Base-by-base conservation (phyloP, 2,113 vertebrate genomes). In the Onychostruthus taczanowskii region DNA sequence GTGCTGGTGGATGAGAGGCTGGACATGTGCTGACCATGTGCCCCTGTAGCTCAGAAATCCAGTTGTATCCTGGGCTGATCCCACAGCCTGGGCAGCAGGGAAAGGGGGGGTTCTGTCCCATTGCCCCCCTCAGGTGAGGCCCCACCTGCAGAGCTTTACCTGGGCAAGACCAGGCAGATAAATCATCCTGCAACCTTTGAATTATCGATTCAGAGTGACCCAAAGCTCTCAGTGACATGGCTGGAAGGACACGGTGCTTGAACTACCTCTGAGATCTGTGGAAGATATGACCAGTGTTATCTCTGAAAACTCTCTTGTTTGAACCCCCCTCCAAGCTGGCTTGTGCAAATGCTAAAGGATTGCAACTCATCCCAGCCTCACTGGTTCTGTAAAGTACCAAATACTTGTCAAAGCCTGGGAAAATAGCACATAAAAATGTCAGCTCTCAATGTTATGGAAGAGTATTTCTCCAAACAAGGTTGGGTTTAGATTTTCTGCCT, bases 351-450 rank as follows among this genome's bases (percentile, higher is more conserved):
- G 43, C 43, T 93, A 31, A 80, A 74, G 87, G 61, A 62, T 67
- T 93, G 67, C 35, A 62, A 1, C 56, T 70, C 58, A 14, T 55
- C 62, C 31, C 77, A 68, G 43, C 52, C 69, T 59, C 47, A 2
- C 30, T 43, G 43, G 31, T 67, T 80, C 73, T 67, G 22, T 50
- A 27, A 69, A 89, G 50, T 10, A 50, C 43, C 61, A 55, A 19
- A 39, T 63, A 19, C 73, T 50, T 63, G 27, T 63, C 69, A 82
- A 75, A 47, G 27, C 15, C 64, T 81, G 18, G 78, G 89, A 94
- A 93, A 95, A 95, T 47, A 72, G 10, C n/a, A 10, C 39, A 18
- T n/a, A 35, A 87, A 94, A 96, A 82, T 93, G 81, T 75, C 92
- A 93, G 1, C 22, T n/a, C 44, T 63, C 5, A 0, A 3, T 33